Conservation (phyloP, 2,113 vertebrate genomes). For the Brachypteracias leptosomus region DNA sequence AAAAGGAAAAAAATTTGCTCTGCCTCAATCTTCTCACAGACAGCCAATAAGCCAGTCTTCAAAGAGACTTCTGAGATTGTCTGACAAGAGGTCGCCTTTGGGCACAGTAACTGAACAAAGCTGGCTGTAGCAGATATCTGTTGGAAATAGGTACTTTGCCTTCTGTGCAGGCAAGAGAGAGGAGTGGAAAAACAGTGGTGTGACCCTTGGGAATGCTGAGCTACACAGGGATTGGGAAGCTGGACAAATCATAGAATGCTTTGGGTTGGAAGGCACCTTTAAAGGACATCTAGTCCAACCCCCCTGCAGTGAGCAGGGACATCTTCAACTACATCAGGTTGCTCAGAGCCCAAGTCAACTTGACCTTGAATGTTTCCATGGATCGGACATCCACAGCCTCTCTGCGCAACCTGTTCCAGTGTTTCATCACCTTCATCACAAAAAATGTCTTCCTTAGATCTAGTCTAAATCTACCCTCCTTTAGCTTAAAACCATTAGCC, state of each 20-base stretch:
- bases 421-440: no score
- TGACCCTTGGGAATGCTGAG: background rate
- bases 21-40: background rate
- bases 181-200: background rate
- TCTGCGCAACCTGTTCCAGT: no score
- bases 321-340: background rate
- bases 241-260: background rate
- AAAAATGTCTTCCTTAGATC: no score
- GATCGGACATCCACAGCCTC: no score
- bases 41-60: background rate
- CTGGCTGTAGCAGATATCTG: background rate
- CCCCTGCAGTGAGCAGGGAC: background rate
- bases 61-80: constrained; percentile 16
- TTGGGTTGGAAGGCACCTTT: background rate
- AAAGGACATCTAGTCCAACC: background rate
- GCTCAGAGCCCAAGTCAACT: background rate
- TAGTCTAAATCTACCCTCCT: no score
- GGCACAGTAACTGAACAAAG: background rate
- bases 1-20: background rate
- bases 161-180: background rate
- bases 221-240: background rate
- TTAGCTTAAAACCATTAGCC: no score
- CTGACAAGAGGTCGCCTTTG: background rate
- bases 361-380: no score
- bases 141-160: background rate